Base-by-base conservation (phyloP, 2,888 invertebrate genomes). In the Hipparchia sbordonii region DNA sequence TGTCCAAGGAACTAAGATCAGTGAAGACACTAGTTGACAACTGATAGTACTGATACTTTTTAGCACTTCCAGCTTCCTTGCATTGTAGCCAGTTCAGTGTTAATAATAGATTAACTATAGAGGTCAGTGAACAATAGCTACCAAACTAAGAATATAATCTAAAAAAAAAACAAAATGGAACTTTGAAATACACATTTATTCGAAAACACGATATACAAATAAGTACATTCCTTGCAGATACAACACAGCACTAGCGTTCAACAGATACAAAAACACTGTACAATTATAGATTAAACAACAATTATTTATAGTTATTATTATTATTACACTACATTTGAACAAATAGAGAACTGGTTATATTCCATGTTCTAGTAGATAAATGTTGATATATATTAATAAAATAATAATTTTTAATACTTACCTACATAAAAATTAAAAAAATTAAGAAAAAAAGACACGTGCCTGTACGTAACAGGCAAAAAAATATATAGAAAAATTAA, bases 131-230 rank as follows among this genome's bases (percentile, higher is more conserved):
- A 23, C 23, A 23, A 23, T 23, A 23, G 23, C 23, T 23, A 23
- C 23, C 23, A 23, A 23, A 23, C 23, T 23, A 23, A 23, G 23
- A 23, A 23, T 23, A 23, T 23, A 23, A 23, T 23, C 23, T 23
- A 23, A 68, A 69, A 52, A 68, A 67, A 69, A 77, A 81, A 75
- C 63, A 75, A 79, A 76, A 63, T 5, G 12, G 12, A 76, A 77
- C 60, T 69, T 79, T 77, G 73, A 81, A 87, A 86, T 88, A 88
- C 83, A 83, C 85, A 83, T 89, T 88, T 90, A 87, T 84, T 89
- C 85, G 79, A 84, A 74, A 76, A 61, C 78, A 74, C 76, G 79
- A 84, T 88, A 90, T 86, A 88, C 86, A 89, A 82, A 89, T 87
- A 90, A 89, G 89, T 91, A 91, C 89, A 85, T 76, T 80, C 74